These are phyloP conservation scores for Littorina saxatilis DNA, from an alignment of 1,140 invertebrate genomes.

Conservation along the genomic window DNA sequence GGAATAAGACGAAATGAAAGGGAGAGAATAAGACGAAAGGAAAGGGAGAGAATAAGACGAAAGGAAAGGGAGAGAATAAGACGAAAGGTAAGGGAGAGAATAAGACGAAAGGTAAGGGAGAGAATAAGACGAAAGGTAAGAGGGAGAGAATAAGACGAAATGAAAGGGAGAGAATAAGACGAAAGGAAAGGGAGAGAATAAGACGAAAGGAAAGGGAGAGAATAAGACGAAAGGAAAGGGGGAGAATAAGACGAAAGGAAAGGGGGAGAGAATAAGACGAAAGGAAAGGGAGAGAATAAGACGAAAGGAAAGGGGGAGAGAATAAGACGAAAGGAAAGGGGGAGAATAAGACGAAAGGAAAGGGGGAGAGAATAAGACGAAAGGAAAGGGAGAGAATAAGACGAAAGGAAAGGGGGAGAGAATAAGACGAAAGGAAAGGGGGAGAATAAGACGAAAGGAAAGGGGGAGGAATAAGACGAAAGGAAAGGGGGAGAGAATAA, in stretches of 20 bases:
- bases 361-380: not conserved
- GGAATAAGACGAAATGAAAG: not conserved
- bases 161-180: too few species aligned
- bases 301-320: not conserved
- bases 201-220: too few species aligned
- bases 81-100: too few species aligned
- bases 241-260: too few species aligned
- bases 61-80: conserved; percentile 8
- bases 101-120: too few species aligned
- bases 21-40: too few species aligned
- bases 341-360: too few species aligned
- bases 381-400: not conserved
- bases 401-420: not conserved
- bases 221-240: not conserved
- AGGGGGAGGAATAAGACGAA: not conserved
- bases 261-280: too few species aligned
- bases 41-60: too few species aligned
- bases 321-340: not conserved
- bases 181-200: too few species aligned
- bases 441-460: not conserved
- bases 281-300: too few species aligned
- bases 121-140: not conserved
- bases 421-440: not conserved
- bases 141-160: not conserved
- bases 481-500: not conserved